Evolutionary conservation across 2,888 invertebrate species (phyloP).

Genomic region (Corbicula japonica): DNA sequence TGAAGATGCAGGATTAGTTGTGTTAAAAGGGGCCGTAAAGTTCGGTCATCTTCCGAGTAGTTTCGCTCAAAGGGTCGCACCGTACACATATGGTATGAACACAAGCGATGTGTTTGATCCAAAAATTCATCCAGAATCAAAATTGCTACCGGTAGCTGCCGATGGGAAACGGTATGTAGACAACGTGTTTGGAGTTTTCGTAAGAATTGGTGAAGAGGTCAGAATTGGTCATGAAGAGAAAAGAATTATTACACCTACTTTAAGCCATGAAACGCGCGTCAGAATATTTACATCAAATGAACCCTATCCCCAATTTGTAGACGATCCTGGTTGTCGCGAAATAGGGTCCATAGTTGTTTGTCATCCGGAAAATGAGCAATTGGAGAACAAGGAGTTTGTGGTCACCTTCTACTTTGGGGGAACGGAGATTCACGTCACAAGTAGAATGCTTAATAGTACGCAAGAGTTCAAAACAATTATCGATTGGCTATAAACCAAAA

Average conservation of each 20-base stretch:
- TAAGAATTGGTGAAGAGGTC: not conserved
- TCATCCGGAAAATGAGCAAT: conserved; percentile 8
- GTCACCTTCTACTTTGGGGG: conserved; percentile 6
- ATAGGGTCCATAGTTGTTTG: not conserved
- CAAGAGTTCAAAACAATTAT: not conserved
- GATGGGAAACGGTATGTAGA: not conserved
- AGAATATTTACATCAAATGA: not conserved
- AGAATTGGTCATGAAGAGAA: not conserved
- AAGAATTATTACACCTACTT: not conserved
- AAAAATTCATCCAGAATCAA: not conserved
- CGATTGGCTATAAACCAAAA: too few relatives aligned
- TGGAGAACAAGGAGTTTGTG: not conserved
- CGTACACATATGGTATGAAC: not conserved
- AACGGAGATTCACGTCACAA: conserved; percentile 1
- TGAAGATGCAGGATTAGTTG: not conserved
- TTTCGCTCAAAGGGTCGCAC: not conserved
- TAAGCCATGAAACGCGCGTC: not conserved
- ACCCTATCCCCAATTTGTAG: not conserved
- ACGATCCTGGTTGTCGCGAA: not conserved
- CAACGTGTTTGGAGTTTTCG: not conserved
- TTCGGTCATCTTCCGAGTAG: not conserved
- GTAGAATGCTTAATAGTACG: not conserved
- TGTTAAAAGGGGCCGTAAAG: conserved; percentile 15
- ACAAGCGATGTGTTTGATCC: not conserved
- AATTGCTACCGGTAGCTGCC: too few relatives aligned